Evolutionary conservation across 2,113 vertebrate species (phyloP).

Genomic region (Rhadina sibilatrix): DNA sequence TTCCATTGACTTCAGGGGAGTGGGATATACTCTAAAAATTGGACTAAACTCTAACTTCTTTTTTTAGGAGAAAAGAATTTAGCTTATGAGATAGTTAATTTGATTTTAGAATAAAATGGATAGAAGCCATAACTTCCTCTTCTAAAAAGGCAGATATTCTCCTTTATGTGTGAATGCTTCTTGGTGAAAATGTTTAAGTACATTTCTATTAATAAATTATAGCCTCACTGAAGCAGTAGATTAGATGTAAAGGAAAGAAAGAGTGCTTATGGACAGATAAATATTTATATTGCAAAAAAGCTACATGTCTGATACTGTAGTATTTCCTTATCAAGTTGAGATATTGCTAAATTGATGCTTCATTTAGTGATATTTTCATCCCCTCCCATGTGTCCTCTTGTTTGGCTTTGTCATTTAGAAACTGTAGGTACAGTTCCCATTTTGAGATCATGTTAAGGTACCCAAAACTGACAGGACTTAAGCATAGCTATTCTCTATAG

Average conservation of each 20-base stretch:
- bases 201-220: not conserved
- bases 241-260: not conserved
- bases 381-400: not conserved
- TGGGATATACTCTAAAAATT: not conserved
- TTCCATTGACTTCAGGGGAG: not conserved
- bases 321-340: not conserved
- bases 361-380: not conserved
- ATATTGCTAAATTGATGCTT: not conserved
- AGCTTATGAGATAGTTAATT: not conserved
- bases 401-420: not conserved
- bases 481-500: not conserved
- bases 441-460: not conserved
- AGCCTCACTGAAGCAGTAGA: not conserved
- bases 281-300: not conserved
- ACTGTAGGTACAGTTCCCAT: not conserved
- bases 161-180: not conserved
- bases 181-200: not conserved
- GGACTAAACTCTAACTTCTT: too few relatives aligned
- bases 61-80: not conserved
- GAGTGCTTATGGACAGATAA: not conserved
- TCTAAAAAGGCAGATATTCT: not conserved
- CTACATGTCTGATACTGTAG: not conserved
- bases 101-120: not conserved
- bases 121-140: not conserved
- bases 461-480: not conserved